Conservation (phyloP, 2,113 vertebrate genomes). For the Aspidoscelis tigris region DNA sequence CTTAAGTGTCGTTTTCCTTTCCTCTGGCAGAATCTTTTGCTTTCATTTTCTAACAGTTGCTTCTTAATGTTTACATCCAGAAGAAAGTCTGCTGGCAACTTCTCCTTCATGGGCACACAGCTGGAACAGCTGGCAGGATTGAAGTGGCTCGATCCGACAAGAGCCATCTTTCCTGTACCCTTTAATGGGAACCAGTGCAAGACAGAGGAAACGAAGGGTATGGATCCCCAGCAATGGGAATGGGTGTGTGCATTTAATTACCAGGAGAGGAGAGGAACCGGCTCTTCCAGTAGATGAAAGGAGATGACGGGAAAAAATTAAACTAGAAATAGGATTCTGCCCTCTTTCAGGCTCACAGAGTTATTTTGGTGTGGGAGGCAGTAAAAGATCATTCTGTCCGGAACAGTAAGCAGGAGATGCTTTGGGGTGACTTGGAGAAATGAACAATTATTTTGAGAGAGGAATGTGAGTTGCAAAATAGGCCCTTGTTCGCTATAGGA, state of each 20-base stretch:
- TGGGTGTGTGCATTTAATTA: neutral
- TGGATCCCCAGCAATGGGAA: neutral
- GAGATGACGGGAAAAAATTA: neutral
- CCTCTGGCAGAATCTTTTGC: too few species aligned
- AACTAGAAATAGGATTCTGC: neutral
- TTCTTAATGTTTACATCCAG: too few species aligned
- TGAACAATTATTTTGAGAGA: neutral
- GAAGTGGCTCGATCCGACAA: too few species aligned
- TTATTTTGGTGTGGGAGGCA: conserved; percentile 5
- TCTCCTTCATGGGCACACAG: too few species aligned
- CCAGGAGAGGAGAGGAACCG: neutral
- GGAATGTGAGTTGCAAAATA: neutral
- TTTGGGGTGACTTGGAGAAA: neutral
- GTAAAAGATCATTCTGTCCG: neutral
- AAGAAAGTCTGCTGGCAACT: too few species aligned
- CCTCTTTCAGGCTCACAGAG: neutral
- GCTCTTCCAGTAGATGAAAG: neutral
- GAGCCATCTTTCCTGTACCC: neutral
- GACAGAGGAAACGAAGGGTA: neutral
- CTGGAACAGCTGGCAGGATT: neutral
- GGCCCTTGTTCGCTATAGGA: neutral
- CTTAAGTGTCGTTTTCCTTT: too few species aligned
- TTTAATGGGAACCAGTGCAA: neutral
- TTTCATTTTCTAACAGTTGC: too few species aligned
- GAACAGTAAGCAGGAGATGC: neutral